Evolutionary conservation across 2,797 vertebrate genomes (phyloP).

Genomic region (Tokudaia muenninki): DNA sequence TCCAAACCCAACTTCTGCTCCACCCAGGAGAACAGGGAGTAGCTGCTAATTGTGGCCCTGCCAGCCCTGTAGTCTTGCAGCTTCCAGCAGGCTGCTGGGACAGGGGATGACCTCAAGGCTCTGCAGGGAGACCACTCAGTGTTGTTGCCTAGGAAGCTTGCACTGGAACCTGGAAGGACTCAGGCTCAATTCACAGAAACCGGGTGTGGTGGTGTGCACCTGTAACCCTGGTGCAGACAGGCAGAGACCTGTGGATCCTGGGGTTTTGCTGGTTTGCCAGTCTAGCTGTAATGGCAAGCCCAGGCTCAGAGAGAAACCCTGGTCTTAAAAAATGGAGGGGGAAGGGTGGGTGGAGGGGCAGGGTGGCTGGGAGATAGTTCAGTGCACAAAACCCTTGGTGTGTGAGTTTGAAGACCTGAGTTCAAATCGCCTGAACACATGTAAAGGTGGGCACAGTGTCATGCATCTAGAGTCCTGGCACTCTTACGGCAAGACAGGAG

Average conservation of each 20-base stretch:
- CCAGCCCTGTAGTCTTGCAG: not conserved
- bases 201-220: not conserved
- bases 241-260: not conserved
- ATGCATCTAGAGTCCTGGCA: not conserved
- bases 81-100: not conserved
- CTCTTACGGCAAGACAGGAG: not conserved
- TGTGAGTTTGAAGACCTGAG: not conserved
- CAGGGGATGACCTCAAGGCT: rapidly evolving
- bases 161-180: not conserved
- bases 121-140: rapidly evolving
- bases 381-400: not conserved
- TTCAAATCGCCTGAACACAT: not conserved
- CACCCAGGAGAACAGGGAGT: constrained; percentile 49
- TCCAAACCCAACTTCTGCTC: constrained; percentile 59
- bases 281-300: not conserved
- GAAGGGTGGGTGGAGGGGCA: not conserved
- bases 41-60: constrained; percentile 21
- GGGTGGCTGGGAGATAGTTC: not conserved
- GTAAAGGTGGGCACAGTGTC: not conserved
- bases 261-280: not conserved
- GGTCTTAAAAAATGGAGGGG: not conserved
- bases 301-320: not conserved
- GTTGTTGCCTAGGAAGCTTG: not conserved
- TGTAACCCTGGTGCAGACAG: not conserved
- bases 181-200: not conserved